Conservation (phyloP, 2,888 invertebrate genomes). For the Cheilosia pagana region DNA sequence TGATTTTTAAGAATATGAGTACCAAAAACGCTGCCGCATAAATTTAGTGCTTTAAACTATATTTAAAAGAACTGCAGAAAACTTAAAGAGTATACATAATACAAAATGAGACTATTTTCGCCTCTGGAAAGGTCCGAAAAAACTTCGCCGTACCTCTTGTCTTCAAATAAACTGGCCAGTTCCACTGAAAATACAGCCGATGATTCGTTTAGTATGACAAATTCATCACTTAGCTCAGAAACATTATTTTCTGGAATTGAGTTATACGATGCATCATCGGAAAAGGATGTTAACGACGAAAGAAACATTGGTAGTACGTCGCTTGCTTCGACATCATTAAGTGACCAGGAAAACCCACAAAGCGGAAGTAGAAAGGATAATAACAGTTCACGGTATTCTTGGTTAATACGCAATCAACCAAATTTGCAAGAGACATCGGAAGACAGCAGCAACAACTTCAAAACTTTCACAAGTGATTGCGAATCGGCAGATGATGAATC, state of each 20-base stretch:
- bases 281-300: slow-evolving; percentile 44
- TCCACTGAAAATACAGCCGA: slow-evolving; percentile 38
- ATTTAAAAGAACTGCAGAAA: not conserved
- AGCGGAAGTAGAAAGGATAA: slow-evolving; percentile 8
- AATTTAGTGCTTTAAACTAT: not conserved
- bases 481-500: slow-evolving; percentile 76
- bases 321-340: slow-evolving; percentile 39
- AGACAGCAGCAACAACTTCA: slow-evolving; percentile 24
- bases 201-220: slow-evolving; percentile 53
- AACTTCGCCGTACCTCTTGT: slow-evolving; percentile 64
- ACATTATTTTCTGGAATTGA: slow-evolving; percentile 53
- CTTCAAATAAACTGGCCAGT: slow-evolving; percentile 19
- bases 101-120: slow-evolving; percentile 76
- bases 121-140: slow-evolving; percentile 76
- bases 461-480: slow-evolving; percentile 47
- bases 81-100: not conserved
- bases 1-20: slow-evolving; percentile 19
- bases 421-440: slow-evolving; percentile 34
- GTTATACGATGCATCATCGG: slow-evolving; percentile 50
- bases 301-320: slow-evolving; percentile 49
- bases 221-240: slow-evolving; percentile 57
- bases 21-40: not conserved
- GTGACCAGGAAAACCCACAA: slow-evolving; percentile 19
- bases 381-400: slow-evolving; percentile 14
- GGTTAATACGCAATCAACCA: slow-evolving; percentile 27